Conservation (phyloP, 2,888 invertebrate genomes). For the Drosophila quinaria region DNA sequence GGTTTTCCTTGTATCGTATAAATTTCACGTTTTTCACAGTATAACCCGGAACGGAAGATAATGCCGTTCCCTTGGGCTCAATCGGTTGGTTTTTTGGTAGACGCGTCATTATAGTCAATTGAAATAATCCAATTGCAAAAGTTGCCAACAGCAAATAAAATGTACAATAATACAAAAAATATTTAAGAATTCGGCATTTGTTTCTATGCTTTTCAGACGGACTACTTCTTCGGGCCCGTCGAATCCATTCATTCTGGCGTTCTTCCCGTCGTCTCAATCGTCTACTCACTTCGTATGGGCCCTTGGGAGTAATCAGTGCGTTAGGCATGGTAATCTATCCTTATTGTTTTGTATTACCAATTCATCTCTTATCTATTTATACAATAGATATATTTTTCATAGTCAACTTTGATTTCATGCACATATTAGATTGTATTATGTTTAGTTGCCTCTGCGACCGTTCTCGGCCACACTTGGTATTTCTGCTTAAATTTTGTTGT, state of each 20-base stretch:
- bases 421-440: neutral
- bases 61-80: slow-evolving; percentile 38
- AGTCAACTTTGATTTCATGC: slow-evolving; percentile 1
- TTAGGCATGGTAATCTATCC: slow-evolving; percentile 51
- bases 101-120: slow-evolving; percentile 13
- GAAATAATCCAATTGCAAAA: slow-evolving; percentile 17
- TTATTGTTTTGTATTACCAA: neutral
- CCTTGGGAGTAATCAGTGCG: slow-evolving; percentile 36
- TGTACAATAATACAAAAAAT: slow-evolving; percentile 28
- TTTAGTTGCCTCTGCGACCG: neutral
- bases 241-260: neutral
- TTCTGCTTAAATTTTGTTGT: too few species aligned
- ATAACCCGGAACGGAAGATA: slow-evolving; percentile 48
- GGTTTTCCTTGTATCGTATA: slow-evolving; percentile 40
- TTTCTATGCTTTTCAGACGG: neutral
- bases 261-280: slow-evolving; percentile 34
- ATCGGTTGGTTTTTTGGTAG: slow-evolving; percentile 23
- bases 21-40: slow-evolving; percentile 22
- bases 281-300: slow-evolving; percentile 37
- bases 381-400: neutral
- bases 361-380: neutral
- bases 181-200: neutral
- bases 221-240: neutral
- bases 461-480: too few species aligned
- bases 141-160: slow-evolving; percentile 23